Evolutionary conservation across 2,113 vertebrate genomes (phyloP).

Genomic region (Sinocyclocheilus rhinocerous): DNA sequence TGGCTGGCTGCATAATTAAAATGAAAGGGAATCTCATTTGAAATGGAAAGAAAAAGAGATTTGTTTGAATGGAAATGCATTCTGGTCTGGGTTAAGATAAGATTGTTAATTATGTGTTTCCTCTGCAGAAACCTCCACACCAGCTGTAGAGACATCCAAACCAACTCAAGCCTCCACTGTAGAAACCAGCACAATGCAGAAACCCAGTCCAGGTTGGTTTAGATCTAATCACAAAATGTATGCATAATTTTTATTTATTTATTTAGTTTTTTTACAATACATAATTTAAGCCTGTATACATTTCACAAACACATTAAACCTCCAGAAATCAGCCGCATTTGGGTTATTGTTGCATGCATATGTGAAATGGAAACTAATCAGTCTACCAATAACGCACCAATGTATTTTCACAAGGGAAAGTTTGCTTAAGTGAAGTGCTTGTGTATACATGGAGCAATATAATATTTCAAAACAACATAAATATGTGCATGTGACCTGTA

Average conservation of each 20-base stretch:
- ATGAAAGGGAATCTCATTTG: conserved; percentile 39
- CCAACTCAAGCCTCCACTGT: conserved; percentile 74
- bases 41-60: conserved; percentile 24
- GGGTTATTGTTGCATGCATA: neutral
- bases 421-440: neutral
- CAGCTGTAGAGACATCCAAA: conserved; percentile 76
- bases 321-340: neutral
- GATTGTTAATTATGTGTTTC: conserved; percentile 32
- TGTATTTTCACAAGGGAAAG: neutral
- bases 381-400: neutral
- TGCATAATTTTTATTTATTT: too few relatives aligned
- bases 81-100: neutral
- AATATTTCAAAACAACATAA: neutral
- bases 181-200: conserved; percentile 79
- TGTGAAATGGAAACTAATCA: neutral
- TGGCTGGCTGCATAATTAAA: conserved; percentile 40
- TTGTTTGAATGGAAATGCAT: conserved; percentile 10
- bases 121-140: conserved; percentile 84
- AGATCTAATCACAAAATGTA: neutral
- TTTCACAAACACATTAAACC: neutral
- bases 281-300: neutral
- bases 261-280: neutral
- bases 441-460: neutral
- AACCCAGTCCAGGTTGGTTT: conserved; percentile 72
- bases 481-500: neutral